Evolutionary conservation across 2,888 invertebrate genomes (phyloP).

Genomic region (Nudaria mundana): DNA sequence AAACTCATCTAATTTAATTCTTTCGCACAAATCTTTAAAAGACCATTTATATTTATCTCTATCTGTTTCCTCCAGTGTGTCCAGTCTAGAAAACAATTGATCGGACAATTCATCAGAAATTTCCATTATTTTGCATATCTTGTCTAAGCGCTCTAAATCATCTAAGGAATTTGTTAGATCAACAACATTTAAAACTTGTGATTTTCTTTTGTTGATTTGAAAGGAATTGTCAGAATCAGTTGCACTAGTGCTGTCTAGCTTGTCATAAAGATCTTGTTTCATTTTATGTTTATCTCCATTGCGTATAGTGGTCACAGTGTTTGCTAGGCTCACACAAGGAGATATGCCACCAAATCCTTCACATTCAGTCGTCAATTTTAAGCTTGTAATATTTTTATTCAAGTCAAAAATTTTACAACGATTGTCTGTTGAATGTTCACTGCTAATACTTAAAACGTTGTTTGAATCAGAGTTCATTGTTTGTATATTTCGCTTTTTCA

Average conservation of each 20-base stretch:
- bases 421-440: conserved; percentile 1
- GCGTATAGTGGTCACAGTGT: conserved; percentile 33
- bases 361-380: conserved; percentile 7
- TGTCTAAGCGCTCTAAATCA: conserved; percentile 62
- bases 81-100: conserved; percentile 55
- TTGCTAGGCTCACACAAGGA: conserved; percentile 25
- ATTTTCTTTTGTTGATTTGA: conserved; percentile 55
- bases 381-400: conserved; percentile 18
- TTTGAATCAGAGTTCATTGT: conserved; percentile 14
- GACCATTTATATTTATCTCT: conserved; percentile 54
- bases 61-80: conserved; percentile 21
- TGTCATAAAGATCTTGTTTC: conserved; percentile 62
- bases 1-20: conserved; percentile 67
- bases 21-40: conserved; percentile 68
- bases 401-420: conserved; percentile 10
- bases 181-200: conserved; percentile 59
- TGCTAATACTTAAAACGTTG: conserved; percentile 3
- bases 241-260: conserved; percentile 64
- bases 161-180: conserved; percentile 66
- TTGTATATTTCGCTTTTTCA: conserved; percentile 37
- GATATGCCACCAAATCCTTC: conserved; percentile 21
- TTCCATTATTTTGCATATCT: conserved; percentile 72
- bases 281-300: conserved; percentile 24
- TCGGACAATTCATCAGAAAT: conserved; percentile 73
- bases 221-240: conserved; percentile 64